Conservation (phyloP, 2,797 vertebrate species). For the Glossophaga mutica region DNA sequence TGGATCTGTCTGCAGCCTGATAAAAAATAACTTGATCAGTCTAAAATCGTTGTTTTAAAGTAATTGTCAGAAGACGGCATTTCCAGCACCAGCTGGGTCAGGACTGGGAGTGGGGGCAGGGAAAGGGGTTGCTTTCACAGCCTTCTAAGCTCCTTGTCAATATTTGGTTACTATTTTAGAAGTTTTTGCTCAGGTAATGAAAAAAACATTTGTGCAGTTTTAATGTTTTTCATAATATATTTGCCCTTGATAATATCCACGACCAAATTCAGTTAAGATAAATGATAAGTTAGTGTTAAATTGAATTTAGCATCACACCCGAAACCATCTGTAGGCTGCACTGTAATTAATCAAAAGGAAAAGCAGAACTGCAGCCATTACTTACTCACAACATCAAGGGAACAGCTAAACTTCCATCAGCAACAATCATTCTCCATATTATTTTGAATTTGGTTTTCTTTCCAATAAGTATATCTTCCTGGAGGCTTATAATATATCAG, state of each 20-base stretch:
- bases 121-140: background rate
- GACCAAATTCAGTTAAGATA: constrained; percentile 14
- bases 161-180: background rate
- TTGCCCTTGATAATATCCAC: background rate
- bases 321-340: background rate
- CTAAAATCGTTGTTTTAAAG: background rate
- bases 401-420: background rate
- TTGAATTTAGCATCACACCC: background rate
- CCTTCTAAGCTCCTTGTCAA: background rate
- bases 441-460: background rate
- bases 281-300: background rate
- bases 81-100: background rate
- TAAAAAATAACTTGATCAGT: background rate
- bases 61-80: background rate
- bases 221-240: background rate
- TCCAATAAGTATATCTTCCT: background rate
- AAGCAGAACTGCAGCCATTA: background rate
- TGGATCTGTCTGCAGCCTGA: background rate
- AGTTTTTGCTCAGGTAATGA: background rate
- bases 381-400: background rate
- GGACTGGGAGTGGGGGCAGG: background rate
- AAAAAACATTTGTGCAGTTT: background rate
- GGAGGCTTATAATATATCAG: background rate
- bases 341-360: background rate
- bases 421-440: background rate